A percentile compares a stretch with the other conserved stretches of the same genome.
phyloP scores from a whole-genome alignment of 2,888 invertebrate genomes.

The Philaethria dido region DNA sequence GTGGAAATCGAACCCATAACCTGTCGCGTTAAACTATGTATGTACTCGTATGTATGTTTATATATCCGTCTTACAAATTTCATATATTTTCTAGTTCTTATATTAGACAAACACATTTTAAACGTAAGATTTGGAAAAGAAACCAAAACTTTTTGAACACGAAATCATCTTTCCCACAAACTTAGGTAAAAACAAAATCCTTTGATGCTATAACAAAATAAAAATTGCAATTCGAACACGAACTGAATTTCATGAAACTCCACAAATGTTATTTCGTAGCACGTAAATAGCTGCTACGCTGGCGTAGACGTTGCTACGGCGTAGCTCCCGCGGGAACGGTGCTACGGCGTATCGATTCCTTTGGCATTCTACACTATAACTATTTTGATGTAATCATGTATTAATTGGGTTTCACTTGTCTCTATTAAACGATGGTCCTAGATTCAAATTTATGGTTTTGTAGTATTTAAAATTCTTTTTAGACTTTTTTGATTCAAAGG shows the following conservation, averaged over 20 bases:
- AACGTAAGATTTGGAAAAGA: not conserved
- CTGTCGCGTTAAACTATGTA: no score
- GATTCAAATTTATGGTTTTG: no score
- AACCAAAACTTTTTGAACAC: not conserved
- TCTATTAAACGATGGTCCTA: not conserved
- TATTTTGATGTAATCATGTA: not conserved
- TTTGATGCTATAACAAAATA: conserved; percentile 18
- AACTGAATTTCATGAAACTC: conserved; percentile 35
- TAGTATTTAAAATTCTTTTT: not conserved
- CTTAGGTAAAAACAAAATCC: conserved; percentile 18
- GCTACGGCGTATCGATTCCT: conserved; percentile 8
- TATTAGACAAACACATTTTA: no score
- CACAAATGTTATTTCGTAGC: conserved; percentile 41
- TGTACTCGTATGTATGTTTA: no score
- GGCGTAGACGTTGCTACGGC: conserved; percentile 11
- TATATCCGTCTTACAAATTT: no score
- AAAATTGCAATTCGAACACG: conserved; percentile 37
- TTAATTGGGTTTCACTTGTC: not conserved
- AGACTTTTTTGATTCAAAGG: not conserved
- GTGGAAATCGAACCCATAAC: no score
- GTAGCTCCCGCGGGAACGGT: conserved; percentile 4
- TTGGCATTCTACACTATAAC: not conserved
- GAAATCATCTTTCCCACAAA: conserved; percentile 4
- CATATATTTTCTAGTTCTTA: not conserved
- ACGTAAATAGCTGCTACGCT: conserved; percentile 32